Conservation (phyloP, 2,113 vertebrate species). For the Aplodontia rufa region DNA sequence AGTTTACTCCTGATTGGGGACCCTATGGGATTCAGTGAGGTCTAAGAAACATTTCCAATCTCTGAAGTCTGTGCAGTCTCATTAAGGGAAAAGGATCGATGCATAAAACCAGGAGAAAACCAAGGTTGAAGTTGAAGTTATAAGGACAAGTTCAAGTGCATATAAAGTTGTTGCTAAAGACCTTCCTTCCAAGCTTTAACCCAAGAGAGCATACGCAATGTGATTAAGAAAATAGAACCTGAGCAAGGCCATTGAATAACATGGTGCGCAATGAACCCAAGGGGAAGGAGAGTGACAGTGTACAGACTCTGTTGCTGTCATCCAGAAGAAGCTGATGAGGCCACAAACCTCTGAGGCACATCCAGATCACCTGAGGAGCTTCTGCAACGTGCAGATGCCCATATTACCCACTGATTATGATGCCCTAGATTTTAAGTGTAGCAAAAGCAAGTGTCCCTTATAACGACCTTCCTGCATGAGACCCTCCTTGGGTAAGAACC, state of each 20-base stretch:
- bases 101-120: background rate
- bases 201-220: background rate
- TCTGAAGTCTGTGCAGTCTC: background rate
- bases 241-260: background rate
- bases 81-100: background rate
- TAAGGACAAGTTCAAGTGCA: background rate
- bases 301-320: background rate
- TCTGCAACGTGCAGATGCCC: background rate
- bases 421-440: background rate
- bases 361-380: background rate
- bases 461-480: background rate
- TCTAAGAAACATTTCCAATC: background rate
- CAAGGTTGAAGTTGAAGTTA: background rate
- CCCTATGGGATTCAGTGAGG: background rate
- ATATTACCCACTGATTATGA: background rate
- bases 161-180: background rate
- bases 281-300: background rate
- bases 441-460: background rate
- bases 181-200: background rate
- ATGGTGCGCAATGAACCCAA: background rate
- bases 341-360: background rate
- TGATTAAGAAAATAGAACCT: background rate
- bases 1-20: background rate
- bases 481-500: background rate
- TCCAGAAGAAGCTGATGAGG: background rate